Percentiles rank a stretch among this genome's conserved stretches.
Conservation (phyloP, 2,797 vertebrate species). For the Cossypha dichroa region DNA sequence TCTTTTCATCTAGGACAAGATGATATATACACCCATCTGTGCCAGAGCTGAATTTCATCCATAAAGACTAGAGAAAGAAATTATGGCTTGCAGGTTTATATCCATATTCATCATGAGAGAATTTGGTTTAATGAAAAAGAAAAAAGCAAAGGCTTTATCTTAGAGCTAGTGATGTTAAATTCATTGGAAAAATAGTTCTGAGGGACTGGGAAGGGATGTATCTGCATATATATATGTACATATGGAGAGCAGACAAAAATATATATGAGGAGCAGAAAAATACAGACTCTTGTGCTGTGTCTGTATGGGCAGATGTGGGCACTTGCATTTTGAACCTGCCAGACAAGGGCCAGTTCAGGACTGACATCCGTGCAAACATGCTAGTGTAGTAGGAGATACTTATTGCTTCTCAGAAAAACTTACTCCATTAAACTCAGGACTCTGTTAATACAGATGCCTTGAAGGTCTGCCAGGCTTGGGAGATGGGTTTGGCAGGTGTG, state of each 20-base stretch:
- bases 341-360: background rate
- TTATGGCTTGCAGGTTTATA: constrained; percentile 8
- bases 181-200: background rate
- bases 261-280: background rate
- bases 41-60: background rate
- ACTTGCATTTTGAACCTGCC: background rate
- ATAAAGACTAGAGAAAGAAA: background rate
- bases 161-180: background rate
- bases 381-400: background rate
- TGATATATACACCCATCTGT: background rate
- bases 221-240: background rate
- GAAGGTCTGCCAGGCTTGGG: background rate
- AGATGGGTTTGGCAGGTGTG: background rate
- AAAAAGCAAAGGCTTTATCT: background rate
- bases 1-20: background rate
- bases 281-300: background rate
- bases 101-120: background rate
- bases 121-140: constrained; percentile 18
- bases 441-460: background rate
- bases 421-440: background rate
- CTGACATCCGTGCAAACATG: background rate
- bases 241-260: background rate
- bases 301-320: background rate
- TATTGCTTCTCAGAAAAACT: background rate
- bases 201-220: background rate